phyloP scores from a whole-genome alignment of 2,888 invertebrate genomes.

The Macrophya alboannulata region DNA sequence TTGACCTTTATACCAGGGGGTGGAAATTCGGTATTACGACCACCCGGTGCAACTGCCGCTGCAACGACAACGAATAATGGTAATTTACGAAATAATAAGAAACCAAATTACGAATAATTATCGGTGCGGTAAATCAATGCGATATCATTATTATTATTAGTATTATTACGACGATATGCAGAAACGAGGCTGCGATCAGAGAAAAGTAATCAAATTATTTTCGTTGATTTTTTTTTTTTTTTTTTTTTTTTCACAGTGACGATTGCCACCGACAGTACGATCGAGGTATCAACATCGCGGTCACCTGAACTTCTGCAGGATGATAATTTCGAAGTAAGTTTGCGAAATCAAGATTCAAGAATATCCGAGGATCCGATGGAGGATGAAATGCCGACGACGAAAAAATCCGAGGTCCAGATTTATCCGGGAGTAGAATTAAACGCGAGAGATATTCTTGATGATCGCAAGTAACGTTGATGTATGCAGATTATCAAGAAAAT shows the following conservation, averaged over 20 bases:
- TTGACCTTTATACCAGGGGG: constrained; percentile 62
- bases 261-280: neutral
- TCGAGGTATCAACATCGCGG: neutral
- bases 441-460: neutral
- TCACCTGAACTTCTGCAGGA: neutral
- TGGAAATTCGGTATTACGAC: neutral
- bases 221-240: too few relatives aligned
- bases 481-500: neutral
- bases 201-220: neutral
- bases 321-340: neutral
- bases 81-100: neutral
- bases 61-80: constrained; percentile 36
- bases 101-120: neutral
- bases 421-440: constrained; percentile 1
- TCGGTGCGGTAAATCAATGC: too few relatives aligned
- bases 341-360: neutral
- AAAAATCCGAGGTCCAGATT: neutral
- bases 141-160: too few relatives aligned
- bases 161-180: too few relatives aligned
- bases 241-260: constrained; percentile 1
- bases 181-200: too few relatives aligned
- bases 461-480: neutral
- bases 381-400: neutral
- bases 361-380: neutral
- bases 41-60: constrained; percentile 46